Evolutionary conservation across 2,797 vertebrate species (phyloP), one percentile per base, ranked within the genome.

Genomic region (Centroberyx gerrardi): DNA sequence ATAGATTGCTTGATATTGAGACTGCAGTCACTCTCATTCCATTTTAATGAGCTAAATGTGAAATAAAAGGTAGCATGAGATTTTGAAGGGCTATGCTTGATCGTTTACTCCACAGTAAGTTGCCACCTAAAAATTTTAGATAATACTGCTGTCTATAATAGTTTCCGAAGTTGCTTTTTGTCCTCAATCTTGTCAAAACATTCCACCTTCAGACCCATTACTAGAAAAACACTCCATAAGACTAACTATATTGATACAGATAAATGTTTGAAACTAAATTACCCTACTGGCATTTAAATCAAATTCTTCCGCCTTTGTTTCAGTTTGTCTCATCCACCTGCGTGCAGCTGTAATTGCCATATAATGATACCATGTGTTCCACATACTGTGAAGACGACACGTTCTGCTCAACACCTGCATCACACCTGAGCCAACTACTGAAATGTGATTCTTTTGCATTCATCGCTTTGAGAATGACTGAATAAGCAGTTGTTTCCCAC

Each of bases 381-480:
- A 8, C 60, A 17, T 18, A 6, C 68, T 42, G 60, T 27, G 60
- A 62, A 29, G 40, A 38, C 60, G 17, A 40, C 40, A 62, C 29
- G 54, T 8, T 6, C 54, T 29, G 22, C 14, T 62, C 49, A 22
- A 42, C 56, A 40, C 46, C 46, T 18, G 27, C 46, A 40, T 22
- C 8, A 5, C 49, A 54, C 36, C 38, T 46, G 49, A 15, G 48
- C 58, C 33, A 62, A n/a, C 15, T 6, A 9, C 4, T 61, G 59
- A 62, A 62, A 72, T 54, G 15, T 27, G 58, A 36, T 40, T 40
- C 9, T 60, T 60, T 28, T 40, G 58, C 58, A 40, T 14, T 54
- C 27, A 44, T 8, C 8, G 28, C 18, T 33, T 29, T 15, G 51
- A 27, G 56, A 59, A 59, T 59, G 29, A n/a, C 31, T 36, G 33